Percentiles rank a stretch among this genome's conserved stretches.
Evolutionary conservation across 2,113 vertebrate genomes (phyloP).

Genomic region (Loxodonta africana): DNA sequence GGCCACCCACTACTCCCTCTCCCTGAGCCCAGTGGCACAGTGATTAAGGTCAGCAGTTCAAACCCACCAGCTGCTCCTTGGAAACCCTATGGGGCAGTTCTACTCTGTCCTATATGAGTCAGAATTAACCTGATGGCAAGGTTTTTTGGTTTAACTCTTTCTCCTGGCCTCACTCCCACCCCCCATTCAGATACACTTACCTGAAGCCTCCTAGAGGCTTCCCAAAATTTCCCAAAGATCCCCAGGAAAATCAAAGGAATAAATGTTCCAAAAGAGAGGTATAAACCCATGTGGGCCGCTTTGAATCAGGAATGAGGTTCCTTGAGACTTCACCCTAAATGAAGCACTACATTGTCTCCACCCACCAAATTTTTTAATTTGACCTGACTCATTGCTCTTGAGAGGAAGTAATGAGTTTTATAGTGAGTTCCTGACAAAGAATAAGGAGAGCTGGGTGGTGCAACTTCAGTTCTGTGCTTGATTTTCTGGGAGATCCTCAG

Average conservation of each 20-base stretch:
- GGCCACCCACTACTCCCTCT: background rate
- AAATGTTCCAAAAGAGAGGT: background rate
- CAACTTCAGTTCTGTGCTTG: background rate
- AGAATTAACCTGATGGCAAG: too few species aligned
- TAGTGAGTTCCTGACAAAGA: conserved; percentile 11
- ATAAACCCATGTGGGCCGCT: background rate
- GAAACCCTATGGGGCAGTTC: too few species aligned
- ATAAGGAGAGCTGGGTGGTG: background rate
- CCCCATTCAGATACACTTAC: background rate
- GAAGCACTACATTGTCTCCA: conserved; percentile 7
- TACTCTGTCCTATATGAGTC: too few species aligned
- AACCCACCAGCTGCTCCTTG: too few species aligned
- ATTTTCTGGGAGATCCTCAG: background rate
- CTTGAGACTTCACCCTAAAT: background rate
- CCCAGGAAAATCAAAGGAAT: background rate
- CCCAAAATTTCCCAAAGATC: background rate
- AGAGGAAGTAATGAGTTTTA: conserved; percentile 44
- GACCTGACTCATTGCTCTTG: conserved; percentile 40
- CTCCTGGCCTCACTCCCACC: background rate
- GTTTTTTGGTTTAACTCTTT: background rate
- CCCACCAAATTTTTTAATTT: background rate
- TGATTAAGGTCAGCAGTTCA: too few species aligned
- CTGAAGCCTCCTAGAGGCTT: background rate
- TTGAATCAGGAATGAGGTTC: background rate
- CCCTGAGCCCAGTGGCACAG: too few species aligned